Base-by-base conservation (phyloP, 2,797 vertebrate species). In the Fistularia commersonii region DNA sequence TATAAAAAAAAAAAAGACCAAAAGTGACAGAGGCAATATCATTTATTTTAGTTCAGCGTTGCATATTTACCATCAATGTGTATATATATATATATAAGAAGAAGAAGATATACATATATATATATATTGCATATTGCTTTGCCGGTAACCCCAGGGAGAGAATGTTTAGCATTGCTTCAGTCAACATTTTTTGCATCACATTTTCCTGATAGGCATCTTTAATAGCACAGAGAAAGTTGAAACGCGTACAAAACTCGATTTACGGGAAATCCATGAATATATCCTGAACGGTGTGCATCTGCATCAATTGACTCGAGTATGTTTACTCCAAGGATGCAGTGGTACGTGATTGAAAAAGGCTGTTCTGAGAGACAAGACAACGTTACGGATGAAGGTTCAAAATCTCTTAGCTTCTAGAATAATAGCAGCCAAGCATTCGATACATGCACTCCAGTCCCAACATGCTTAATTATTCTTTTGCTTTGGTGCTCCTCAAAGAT, bases 71-170 rank as follows among this genome's bases (percentile, higher is more conserved):
- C 64, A 48, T 73, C 75, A 40, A 69, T 65, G 50, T 70, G 79
- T 72, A 69, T 88, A 85, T 88, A 87, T 84, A 83, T 87, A 71
- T 14, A 36, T 57, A 46, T 40, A n/a, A n/a, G n/a, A n/a, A n/a
- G n/a, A n/a, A n/a, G n/a, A n/a, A n/a, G n/a, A 85, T 88, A 87
- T 84, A 83, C 87, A 71, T 14, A 36, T 23, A 23, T 4, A 2
- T 23, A 23, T 23, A 23, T 23, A 23, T 23, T 23, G 23, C 23
- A 23, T 23, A 23, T 23, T 23, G 23, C 23, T 23, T 23, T 23
- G 23, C 23, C 23, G 4, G 23, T 23, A 23, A 23, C 23, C 66
- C 50, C 64, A 63, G 81, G 58, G 56, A 73, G 68, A 64, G 57
- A 62, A 52, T 57, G 48, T 45, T 40, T 33, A 41, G 34, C 72